Evolutionary conservation across 2,113 vertebrate species (phyloP), one percentile per base, ranked within the genome.

Genomic region (Tichodroma muraria): DNA sequence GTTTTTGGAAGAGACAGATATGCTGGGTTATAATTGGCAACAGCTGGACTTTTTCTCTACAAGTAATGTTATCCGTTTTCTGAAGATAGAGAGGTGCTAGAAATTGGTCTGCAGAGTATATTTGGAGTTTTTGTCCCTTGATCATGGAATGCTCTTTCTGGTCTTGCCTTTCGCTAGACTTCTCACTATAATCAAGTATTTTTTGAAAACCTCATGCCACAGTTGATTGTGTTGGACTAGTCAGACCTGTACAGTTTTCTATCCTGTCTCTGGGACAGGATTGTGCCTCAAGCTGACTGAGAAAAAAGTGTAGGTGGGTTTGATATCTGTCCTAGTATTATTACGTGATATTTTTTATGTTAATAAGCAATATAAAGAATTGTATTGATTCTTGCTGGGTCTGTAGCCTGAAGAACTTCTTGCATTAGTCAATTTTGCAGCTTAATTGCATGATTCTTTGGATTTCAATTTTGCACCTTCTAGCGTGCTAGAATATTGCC

Each of bases 211-310:
- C 13, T 80, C 8, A 6, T 37, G 28, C 6, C 21, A 49, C 6
- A 25, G 0, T 2, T 52, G 53, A 6, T 44, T 0, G 8, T 35
- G 23, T 16, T 37, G 65, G 40, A n/a, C 40, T 27, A 28, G 30
- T 30, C 30, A 52, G 61, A 56, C 11, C 27, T 31, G 8, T 6
- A 11, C 4, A 27, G 25, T 61, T 86, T 23, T 90, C 15, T 57
- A 5, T 77, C 40, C 37, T 40, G 14, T 77, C 37, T 70, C 35
- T 66, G 72, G n/a, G 45, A 18, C 37, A 71, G 45, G 45, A 21
- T 4, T 79, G 35, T n/a, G 18, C 52, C 66, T 71, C 13, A 4
- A 8, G 20, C 10, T 65, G 52, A 27, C 40, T 31, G 52, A 80
- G 68, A 61, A 60, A 20, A 44, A 45, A 50, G 8, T 15, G 35